Percentiles rank a stretch among this genome's conserved stretches.
Evolutionary conservation across 2,113 vertebrate species (phyloP).

Genomic region (Alligator sinensis): DNA sequence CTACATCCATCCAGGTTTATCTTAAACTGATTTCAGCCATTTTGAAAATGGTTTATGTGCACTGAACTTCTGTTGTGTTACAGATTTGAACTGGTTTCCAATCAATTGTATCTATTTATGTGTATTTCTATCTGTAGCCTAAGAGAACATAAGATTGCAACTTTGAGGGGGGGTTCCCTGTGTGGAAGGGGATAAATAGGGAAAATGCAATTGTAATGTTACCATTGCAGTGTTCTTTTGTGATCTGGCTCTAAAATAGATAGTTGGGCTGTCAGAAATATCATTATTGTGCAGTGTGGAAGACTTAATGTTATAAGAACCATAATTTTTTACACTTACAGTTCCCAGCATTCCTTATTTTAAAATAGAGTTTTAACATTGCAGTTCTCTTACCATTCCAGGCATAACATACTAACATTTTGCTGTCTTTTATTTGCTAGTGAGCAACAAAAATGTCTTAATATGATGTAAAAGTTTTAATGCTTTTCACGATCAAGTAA

Average conservation of each 20-base stretch:
- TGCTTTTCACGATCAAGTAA: not conserved
- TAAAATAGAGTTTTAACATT: not conserved
- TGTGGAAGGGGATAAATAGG: not conserved
- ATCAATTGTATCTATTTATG: too few species aligned
- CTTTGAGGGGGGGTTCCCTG: not conserved
- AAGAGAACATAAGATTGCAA: not conserved
- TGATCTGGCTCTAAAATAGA: not conserved
- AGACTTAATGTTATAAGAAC: not conserved
- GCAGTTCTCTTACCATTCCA: not conserved
- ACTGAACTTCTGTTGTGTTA: too few species aligned
- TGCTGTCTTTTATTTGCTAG: not conserved
- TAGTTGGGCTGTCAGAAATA: not conserved
- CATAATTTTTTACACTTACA: not conserved
- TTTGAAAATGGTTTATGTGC: too few species aligned
- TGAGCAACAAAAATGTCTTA: not conserved
- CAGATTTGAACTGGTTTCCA: too few species aligned
- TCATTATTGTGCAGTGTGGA: not conserved
- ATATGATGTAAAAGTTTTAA: not conserved
- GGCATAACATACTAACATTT: too few species aligned
- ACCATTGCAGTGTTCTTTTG: not conserved
- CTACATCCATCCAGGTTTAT: too few species aligned
- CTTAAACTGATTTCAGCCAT: too few species aligned
- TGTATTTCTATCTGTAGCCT: too few species aligned
- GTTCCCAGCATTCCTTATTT: not conserved
- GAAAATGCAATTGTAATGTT: not conserved